Base-by-base conservation (phyloP, 2,888 invertebrate genomes). In the Saturnia japonica region DNA sequence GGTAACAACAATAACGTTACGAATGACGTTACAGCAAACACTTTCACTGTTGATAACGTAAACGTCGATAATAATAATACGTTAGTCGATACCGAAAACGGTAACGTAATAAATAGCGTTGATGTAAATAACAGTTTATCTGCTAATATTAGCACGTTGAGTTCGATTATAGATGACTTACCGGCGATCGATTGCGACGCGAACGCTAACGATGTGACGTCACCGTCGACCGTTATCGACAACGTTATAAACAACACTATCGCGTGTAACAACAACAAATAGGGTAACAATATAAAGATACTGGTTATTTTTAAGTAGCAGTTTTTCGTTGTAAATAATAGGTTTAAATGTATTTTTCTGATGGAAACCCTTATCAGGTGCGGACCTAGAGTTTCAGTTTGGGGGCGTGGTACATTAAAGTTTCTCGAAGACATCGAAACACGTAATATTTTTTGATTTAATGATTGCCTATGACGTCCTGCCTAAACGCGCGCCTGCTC, bases 101-200 rank as follows among this genome's bases (percentile, higher is more conserved):
- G 76, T 71, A 80, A 76, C 70, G 76, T 73, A 22, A 67, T 72
- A 1, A 76, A 75, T 70, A 43, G 9, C 43, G 9, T 43, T 43
- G 9, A 34, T 34, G 19, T 14, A 28, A 60, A 60, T 60, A 77
- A 67, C 72, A 68, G 43, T 28, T 71, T 64, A 42, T 51, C 72
- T 62, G 73, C 70, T 67, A 73, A 74, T 34, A 70, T 77, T 3
- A 86, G 87, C 70, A 81, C 81, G 8, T 71, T 91, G 43, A 85
- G 85, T 64, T 84, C 90, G 11, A 85, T 90, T n/a, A 90, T 93
- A 68, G 91, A 91, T 72, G 90, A 88, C 67, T 77, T 93, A 74
- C 93, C 93, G 4, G 92, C 91, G 1, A 91, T 93, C 4, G 93
- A 93, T 73, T 87, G 90, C 68, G 93, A 93, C 62, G 70, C 67